Conservation (phyloP, 2,888 invertebrate species). For the Odontothrips loti region DNA sequence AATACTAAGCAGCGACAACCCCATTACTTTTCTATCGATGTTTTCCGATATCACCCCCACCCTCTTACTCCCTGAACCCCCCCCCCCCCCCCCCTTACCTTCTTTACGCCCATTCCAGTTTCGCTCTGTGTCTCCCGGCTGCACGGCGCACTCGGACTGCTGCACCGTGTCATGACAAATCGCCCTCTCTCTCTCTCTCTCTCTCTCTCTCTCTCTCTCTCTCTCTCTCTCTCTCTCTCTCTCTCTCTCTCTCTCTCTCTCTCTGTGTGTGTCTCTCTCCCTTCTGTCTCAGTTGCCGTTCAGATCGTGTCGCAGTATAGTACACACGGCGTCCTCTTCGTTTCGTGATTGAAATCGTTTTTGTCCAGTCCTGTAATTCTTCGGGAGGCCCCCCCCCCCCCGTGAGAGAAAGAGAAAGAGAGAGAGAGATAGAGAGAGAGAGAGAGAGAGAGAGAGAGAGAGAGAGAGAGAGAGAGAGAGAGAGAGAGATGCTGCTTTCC, state of each 20-base stretch:
- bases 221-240: not conserved
- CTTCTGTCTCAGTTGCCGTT: not conserved
- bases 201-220: not conserved
- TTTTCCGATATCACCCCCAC: constrained; percentile 4
- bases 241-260: constrained; percentile 1
- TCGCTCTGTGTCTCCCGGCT: not conserved
- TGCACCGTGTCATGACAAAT: not conserved
- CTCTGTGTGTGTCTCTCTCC: not conserved
- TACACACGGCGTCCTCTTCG: too few species aligned
- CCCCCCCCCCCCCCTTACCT: not conserved
- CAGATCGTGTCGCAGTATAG: too few species aligned
- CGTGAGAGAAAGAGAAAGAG: not conserved
- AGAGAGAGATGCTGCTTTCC: not conserved
- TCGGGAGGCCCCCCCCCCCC: too few species aligned
- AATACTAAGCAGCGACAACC: constrained; percentile 16
- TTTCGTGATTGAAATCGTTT: too few species aligned
- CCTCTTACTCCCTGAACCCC: not conserved
- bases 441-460: not conserved
- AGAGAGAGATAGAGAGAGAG: not conserved
- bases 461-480: not conserved
- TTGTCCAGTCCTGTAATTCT: too few species aligned
- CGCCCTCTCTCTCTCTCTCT: not conserved
- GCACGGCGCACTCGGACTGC: not conserved
- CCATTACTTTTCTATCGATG: constrained; percentile 26
- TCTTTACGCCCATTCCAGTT: not conserved